Percentiles rank a stretch among this genome's conserved stretches.
phyloP scores from a whole-genome alignment of 2,888 invertebrate genomes.

The Notodonta dromedarius region DNA sequence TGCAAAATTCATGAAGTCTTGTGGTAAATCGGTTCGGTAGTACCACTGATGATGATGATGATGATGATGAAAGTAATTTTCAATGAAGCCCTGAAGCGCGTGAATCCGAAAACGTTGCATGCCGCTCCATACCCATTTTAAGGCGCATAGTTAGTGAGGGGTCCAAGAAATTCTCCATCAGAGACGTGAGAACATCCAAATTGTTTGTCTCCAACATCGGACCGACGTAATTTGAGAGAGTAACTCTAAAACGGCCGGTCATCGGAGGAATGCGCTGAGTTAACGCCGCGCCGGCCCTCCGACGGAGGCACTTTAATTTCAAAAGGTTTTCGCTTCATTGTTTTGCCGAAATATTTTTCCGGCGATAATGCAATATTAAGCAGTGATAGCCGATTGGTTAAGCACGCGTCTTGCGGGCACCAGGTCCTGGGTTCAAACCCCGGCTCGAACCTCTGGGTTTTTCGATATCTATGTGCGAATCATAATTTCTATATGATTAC shows the following conservation, averaged over 20 bases:
- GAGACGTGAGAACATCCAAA: slow-evolving; percentile 68
- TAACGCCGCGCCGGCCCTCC: slow-evolving; percentile 37
- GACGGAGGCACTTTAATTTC: slow-evolving; percentile 25
- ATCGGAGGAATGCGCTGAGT: slow-evolving; percentile 58
- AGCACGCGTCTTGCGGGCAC: too few relatives aligned
- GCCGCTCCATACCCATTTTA: slow-evolving; percentile 39
- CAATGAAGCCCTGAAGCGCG: background rate
- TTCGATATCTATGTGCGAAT: too few relatives aligned
- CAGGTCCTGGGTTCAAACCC: too few relatives aligned
- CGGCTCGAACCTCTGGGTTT: too few relatives aligned
- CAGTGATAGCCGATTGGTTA: too few relatives aligned
- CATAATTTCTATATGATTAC: too few relatives aligned
- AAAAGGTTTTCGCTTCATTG: slow-evolving; percentile 14
- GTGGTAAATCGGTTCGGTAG: too few relatives aligned
- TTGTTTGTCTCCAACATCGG: slow-evolving; percentile 61
- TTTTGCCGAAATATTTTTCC: background rate
- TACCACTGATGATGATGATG: too few relatives aligned
- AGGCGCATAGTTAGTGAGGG: slow-evolving; percentile 67
- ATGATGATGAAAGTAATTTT: too few relatives aligned
- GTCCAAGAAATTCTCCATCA: slow-evolving; percentile 58
- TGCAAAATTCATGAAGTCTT: too few relatives aligned
- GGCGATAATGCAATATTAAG: background rate
- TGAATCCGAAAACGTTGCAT: background rate
- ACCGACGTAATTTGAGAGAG: slow-evolving; percentile 59
- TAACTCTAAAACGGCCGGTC: slow-evolving; percentile 48